Evolutionary conservation across 2,888 invertebrate genomes (phyloP).

Genomic region (Chesias legatella): DNA sequence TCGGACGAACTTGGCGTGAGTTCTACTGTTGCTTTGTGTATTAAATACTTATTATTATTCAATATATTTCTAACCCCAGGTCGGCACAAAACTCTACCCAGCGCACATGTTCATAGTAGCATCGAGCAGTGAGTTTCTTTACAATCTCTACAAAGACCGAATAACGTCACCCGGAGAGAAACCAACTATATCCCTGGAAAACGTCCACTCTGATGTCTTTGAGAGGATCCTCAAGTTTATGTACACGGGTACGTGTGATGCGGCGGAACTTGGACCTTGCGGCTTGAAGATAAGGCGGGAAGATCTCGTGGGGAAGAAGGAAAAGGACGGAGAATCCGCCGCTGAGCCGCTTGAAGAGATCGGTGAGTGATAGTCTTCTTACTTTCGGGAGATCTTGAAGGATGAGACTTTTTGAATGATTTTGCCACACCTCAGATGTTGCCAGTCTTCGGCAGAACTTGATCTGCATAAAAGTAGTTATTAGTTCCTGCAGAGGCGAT

Average conservation of each 20-base stretch:
- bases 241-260: slow-evolving; percentile 85
- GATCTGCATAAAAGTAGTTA: too few relatives aligned
- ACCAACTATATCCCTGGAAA: slow-evolving; percentile 69
- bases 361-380: slow-evolving; percentile 41
- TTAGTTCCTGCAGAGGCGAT: too few relatives aligned
- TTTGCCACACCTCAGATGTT: too few relatives aligned
- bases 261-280: slow-evolving; percentile 76
- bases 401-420: too few relatives aligned
- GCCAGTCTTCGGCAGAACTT: too few relatives aligned
- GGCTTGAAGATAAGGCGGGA: slow-evolving; percentile 67
- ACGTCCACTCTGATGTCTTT: slow-evolving; percentile 83
- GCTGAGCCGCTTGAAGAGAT: slow-evolving; percentile 35
- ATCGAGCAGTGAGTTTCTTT: slow-evolving; percentile 82
- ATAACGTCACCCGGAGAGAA: slow-evolving; percentile 44
- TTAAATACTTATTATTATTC: too few relatives aligned
- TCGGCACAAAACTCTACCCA: slow-evolving; percentile 81
- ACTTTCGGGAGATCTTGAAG: too few relatives aligned
- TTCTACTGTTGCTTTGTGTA: too few relatives aligned
- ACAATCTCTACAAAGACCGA: slow-evolving; percentile 72
- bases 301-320: slow-evolving; percentile 56
- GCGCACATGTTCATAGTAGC: slow-evolving; percentile 88
- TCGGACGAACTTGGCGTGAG: too few relatives aligned
- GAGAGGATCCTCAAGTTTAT: slow-evolving; percentile 83
- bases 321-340: slow-evolving; percentile 47
- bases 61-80: slow-evolving; percentile 46